Conservation (phyloP, 2,797 vertebrate genomes). For the Margarornis squamiger region DNA sequence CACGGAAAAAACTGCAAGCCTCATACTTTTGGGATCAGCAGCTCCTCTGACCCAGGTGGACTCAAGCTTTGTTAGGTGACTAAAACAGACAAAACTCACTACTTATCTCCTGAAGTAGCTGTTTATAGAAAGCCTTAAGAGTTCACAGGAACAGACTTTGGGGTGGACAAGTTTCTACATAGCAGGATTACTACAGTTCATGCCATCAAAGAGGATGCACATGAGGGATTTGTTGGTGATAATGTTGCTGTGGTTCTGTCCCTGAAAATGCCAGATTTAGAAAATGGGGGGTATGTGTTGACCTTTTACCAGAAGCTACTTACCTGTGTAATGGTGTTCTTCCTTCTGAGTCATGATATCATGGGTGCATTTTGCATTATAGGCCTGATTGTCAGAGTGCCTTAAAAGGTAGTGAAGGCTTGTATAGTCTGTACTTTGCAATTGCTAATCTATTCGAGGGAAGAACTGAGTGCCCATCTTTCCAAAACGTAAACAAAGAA, state of each 20-base stretch:
- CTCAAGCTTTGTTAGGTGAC: neutral
- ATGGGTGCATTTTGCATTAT: neutral
- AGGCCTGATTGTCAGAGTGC: neutral
- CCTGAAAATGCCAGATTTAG: neutral
- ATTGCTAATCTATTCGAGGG: neutral
- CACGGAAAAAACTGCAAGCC: neutral
- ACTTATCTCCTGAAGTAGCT: neutral
- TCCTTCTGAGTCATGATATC: neutral
- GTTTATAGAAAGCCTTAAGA: too few relatives aligned
- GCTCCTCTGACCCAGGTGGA: neutral
- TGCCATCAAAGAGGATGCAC: neutral
- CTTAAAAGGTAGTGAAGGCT: neutral
- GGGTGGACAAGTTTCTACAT: neutral
- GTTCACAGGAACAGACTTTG: neutral
- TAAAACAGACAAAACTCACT: neutral
- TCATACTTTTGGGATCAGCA: neutral
- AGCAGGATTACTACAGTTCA: neutral
- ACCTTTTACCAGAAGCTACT: neutral
- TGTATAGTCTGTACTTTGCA: fast-evolving
- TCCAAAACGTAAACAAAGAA: neutral
- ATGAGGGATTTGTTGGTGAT: neutral
- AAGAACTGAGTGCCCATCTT: neutral
- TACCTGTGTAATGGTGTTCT: neutral
- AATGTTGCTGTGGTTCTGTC: neutral
- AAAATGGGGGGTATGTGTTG: neutral